Percentiles rank a stretch among this genome's conserved stretches.
Conservation (phyloP, 2,797 vertebrate species). For the Sebastiscus albofasciatus region DNA sequence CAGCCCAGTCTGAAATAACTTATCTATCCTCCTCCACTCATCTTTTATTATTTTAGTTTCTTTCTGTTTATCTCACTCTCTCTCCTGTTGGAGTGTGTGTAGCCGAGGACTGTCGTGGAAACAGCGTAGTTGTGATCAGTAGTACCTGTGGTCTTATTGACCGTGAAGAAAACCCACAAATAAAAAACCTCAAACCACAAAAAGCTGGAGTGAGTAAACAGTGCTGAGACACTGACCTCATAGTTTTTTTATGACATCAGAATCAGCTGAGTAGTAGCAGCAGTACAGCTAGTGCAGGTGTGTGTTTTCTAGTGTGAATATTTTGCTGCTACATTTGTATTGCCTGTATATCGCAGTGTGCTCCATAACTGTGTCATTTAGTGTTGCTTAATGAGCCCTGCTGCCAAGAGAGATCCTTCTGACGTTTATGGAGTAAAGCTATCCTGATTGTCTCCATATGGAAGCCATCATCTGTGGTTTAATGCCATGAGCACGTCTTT, state of each 20-base stretch:
- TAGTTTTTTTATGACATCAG: not conserved
- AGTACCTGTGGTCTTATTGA: conserved; percentile 22
- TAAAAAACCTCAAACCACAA: not conserved
- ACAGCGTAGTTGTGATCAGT: conserved; percentile 1
- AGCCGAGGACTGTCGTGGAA: not conserved
- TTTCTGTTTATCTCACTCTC: not conserved
- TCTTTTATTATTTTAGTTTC: conserved; percentile 28
- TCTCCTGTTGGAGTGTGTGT: not conserved
- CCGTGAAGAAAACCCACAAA: not conserved
- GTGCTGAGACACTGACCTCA: not conserved
- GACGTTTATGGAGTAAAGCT: conserved; percentile 61
- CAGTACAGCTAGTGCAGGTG: not conserved
- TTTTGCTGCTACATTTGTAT: conserved; percentile 4
- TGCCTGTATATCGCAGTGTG: not conserved
- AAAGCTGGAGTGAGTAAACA: not conserved
- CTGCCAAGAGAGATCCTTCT: conserved; percentile 18
- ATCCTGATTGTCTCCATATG: conserved; percentile 69
- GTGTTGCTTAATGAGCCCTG: conserved; percentile 38
- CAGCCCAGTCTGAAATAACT: conserved; percentile 25
- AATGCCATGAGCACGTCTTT: conserved; percentile 30
- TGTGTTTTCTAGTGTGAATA: not conserved
- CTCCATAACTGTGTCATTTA: conserved; percentile 36
- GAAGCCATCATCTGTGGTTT: conserved; percentile 47
- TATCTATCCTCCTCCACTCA: conserved; percentile 17
- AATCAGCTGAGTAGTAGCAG: conserved; percentile 2